Percentiles rank a stretch among this genome's conserved stretches.
phyloP scores from a whole-genome alignment of 2,113 vertebrate genomes.

The Gorsachius goisagi region DNA sequence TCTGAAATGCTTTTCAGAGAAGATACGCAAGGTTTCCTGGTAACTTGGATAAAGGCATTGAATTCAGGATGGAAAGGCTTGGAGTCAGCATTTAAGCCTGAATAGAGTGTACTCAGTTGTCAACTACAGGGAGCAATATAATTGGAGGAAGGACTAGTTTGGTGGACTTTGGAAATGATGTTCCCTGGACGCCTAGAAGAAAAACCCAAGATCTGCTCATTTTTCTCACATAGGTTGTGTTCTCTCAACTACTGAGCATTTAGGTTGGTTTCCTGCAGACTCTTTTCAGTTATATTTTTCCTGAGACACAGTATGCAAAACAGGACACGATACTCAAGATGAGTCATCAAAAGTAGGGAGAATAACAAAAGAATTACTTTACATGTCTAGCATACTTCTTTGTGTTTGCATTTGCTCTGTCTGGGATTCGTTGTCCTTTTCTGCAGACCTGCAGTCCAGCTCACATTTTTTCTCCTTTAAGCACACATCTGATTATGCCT shows the following conservation, averaged over 20 bases:
- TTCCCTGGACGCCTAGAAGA: neutral
- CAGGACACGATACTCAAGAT: neutral
- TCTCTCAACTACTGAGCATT: neutral
- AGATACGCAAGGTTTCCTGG: rapidly evolving
- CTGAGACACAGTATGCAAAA: neutral
- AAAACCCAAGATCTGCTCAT: neutral
- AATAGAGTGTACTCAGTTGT: neutral
- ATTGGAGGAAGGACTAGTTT: neutral
- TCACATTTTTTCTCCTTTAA: neutral
- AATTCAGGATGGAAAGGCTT: neutral
- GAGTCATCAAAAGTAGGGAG: neutral
- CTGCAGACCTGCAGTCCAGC: neutral
- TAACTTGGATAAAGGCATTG: neutral
- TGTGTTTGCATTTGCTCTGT: neutral
- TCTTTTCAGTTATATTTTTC: neutral
- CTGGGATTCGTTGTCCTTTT: neutral
- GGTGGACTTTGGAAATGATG: neutral
- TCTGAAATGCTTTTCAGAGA: neutral
- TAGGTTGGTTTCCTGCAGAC: neutral
- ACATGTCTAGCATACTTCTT: neutral
- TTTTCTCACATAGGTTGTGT: neutral
- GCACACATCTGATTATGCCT: neutral
- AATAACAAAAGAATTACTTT: neutral
- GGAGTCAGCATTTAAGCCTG: neutral
- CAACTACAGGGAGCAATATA: neutral